These are phyloP conservation scores for Mesembrinibis cayennensis DNA, from an alignment of 2,113 vertebrate genomes.

Conservation along the genomic window DNA sequence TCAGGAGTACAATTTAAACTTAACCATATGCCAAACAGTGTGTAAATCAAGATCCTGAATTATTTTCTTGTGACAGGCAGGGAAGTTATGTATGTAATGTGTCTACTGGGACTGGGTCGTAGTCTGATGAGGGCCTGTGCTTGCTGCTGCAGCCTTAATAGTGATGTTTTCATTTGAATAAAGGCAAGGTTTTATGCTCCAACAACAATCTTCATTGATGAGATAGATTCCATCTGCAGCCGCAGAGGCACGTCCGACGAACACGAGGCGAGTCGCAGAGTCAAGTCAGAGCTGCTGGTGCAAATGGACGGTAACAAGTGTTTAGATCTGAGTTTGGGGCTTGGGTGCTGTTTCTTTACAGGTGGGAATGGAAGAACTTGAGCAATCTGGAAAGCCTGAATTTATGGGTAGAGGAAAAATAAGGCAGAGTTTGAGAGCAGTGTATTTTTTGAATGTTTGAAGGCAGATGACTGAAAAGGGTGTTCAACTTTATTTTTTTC, in stretches of 20 bases:
- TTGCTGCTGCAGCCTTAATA: slow-evolving; percentile 4
- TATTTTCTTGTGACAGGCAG: not conserved
- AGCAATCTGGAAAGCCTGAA: not conserved
- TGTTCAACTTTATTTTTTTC: not conserved
- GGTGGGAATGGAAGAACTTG: not conserved
- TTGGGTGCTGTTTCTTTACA: not conserved
- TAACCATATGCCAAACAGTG: not conserved
- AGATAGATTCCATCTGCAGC: slow-evolving; percentile 85
- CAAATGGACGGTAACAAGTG: slow-evolving; percentile 82
- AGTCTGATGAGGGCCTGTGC: not conserved
- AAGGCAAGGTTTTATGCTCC: slow-evolving; percentile 84
- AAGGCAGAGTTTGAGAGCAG: not conserved
- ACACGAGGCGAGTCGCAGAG: slow-evolving; percentile 83
- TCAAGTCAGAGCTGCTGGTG: slow-evolving; percentile 84
- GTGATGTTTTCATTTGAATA: slow-evolving; percentile 37
- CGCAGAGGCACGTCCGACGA: slow-evolving; percentile 82
- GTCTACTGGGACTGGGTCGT: not conserved
- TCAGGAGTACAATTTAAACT: not conserved
- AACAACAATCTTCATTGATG: slow-evolving; percentile 84
- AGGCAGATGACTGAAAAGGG: not conserved
- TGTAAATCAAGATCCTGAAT: not conserved
- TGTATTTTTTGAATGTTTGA: not conserved
- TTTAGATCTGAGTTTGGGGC: not conserved
- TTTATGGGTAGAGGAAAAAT: not conserved
- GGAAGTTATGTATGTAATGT: not conserved